A percentile compares a stretch with the other conserved stretches of the same genome.
phyloP scores from a whole-genome alignment of 2,113 vertebrate species.

The Epinephelus moara region DNA sequence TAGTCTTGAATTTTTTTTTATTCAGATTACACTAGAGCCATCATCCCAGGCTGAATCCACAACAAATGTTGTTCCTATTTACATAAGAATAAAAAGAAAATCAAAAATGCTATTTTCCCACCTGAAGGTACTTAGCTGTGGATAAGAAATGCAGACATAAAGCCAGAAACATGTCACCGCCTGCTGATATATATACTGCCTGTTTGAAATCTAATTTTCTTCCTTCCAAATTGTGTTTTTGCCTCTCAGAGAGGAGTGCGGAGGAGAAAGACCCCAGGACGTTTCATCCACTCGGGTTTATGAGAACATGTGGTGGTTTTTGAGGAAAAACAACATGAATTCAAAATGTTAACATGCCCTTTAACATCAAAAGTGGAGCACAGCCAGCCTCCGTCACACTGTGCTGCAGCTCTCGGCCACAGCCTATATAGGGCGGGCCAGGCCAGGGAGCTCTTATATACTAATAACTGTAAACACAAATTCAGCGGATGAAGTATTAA shows the following conservation, averaged over 20 bases:
- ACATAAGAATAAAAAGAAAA: constrained; percentile 40
- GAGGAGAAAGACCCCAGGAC: constrained; percentile 45
- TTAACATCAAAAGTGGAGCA: constrained; percentile 62
- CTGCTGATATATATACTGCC: constrained; percentile 2
- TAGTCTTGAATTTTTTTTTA: constrained; percentile 9
- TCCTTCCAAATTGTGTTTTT: constrained; percentile 33
- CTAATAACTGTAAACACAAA: constrained; percentile 27
- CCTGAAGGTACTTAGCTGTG: background rate
- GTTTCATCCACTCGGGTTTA: constrained; percentile 25
- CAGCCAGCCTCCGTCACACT: constrained; percentile 43
- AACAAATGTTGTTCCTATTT: constrained; percentile 35
- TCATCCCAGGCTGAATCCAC: constrained; percentile 24
- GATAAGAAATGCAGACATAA: constrained; percentile 17
- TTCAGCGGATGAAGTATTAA: background rate
- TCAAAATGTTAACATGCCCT: constrained; percentile 71
- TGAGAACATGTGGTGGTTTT: constrained; percentile 41
- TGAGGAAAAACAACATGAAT: constrained; percentile 57
- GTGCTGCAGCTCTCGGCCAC: constrained; percentile 43
- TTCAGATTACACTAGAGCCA: constrained; percentile 20
- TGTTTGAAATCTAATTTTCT: constrained; percentile 35
- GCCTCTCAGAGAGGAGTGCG: constrained; percentile 11
- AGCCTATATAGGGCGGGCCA: constrained; percentile 23
- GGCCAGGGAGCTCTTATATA: constrained; percentile 11
- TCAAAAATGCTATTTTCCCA: constrained; percentile 21
- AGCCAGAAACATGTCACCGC: background rate